phyloP scores from a whole-genome alignment of 2,888 invertebrate genomes.

The Platerodrilus igneus region DNA sequence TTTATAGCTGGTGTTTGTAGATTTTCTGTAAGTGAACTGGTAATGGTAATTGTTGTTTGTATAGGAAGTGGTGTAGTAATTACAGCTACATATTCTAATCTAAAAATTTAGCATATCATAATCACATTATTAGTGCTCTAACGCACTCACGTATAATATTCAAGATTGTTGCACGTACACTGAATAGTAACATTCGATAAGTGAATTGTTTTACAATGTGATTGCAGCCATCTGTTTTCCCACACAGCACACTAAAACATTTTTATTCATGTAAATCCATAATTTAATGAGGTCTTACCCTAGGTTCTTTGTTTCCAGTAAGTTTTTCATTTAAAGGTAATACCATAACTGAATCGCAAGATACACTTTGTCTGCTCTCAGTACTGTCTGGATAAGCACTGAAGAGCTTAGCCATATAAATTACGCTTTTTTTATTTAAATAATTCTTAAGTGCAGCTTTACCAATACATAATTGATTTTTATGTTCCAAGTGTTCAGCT shows the following conservation, averaged over 20 bases:
- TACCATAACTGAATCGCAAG: slow-evolving; percentile 9
- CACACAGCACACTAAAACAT: slow-evolving; percentile 14
- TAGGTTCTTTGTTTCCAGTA: slow-evolving; percentile 4
- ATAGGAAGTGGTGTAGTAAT: too few relatives aligned
- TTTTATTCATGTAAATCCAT: neutral
- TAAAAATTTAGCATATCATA: too few relatives aligned
- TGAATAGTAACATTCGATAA: slow-evolving; percentile 8
- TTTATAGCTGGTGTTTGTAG: too few relatives aligned
- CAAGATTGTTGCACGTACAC: slow-evolving; percentile 13
- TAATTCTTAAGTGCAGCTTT: slow-evolving; percentile 16
- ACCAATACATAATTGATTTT: slow-evolving; percentile 11
- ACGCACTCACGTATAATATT: slow-evolving; percentile 14
- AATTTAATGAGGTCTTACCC: slow-evolving; percentile 5
- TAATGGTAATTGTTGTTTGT: too few relatives aligned
- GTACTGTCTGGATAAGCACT: neutral
- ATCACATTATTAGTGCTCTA: neutral
- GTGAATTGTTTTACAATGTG: slow-evolving; percentile 12
- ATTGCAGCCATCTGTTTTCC: slow-evolving; percentile 11
- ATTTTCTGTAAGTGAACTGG: too few relatives aligned
- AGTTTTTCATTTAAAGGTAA: slow-evolving; percentile 10
- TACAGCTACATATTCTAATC: too few relatives aligned
- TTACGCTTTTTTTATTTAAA: slow-evolving; percentile 9
- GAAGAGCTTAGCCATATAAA: slow-evolving; percentile 13
- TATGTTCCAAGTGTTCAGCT: slow-evolving; percentile 4
- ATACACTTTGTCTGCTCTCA: neutral